phyloP scores from a whole-genome alignment of 1,140 invertebrate species.

The Calycopis cecrops region DNA sequence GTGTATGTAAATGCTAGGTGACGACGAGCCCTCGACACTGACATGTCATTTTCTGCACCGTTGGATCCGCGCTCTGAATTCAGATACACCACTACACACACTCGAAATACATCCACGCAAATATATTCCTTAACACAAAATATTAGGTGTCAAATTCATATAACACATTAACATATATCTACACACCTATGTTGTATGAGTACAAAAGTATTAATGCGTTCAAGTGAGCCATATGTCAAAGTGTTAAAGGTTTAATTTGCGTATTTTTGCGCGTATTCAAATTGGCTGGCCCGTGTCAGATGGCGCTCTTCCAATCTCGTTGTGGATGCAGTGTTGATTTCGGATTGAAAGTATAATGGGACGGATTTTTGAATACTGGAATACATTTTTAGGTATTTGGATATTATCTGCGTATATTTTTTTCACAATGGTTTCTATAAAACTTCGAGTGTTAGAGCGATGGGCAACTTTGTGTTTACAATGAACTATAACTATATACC shows the following conservation, averaged over 20 bases:
- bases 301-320: conserved; percentile 30
- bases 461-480: no score
- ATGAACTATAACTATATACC: no score
- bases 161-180: background rate
- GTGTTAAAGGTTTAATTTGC: conserved; percentile 19
- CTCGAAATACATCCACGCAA: conserved; percentile 18
- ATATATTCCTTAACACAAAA: background rate
- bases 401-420: no score
- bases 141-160: background rate
- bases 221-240: conserved; percentile 16
- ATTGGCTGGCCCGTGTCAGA: conserved; percentile 24
- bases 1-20: conserved; percentile 13
- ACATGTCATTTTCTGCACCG: conserved; percentile 57
- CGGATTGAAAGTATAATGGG: conserved; percentile 27
- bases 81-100: conserved; percentile 35
- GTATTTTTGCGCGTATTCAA: background rate
- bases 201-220: conserved; percentile 12
- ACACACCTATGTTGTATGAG: background rate
- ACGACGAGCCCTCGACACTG: conserved; percentile 26
- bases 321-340: conserved; percentile 35
- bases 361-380: no score
- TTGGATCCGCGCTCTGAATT: conserved; percentile 35
- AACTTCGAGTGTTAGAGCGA: no score
- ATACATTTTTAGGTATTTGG: no score
- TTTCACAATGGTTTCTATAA: no score